A percentile compares a stretch with the other conserved stretches of the same genome.
phyloP scores from a whole-genome alignment of 1,140 invertebrate genomes.

The Rhyacophila brunnea region DNA sequence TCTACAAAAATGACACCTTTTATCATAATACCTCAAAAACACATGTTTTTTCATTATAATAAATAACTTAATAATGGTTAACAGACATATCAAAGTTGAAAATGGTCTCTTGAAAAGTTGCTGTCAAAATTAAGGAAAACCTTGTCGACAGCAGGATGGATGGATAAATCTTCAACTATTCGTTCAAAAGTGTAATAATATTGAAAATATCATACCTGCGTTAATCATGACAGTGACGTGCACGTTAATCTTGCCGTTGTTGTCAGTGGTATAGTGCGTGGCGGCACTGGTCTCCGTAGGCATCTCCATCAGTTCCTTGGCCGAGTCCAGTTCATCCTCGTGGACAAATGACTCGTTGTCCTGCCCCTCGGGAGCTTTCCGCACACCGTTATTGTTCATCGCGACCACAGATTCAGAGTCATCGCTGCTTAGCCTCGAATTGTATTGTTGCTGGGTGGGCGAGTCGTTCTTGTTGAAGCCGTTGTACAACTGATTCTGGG shows the following conservation, averaged over 20 bases:
- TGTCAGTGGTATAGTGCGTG: slow-evolving; percentile 67
- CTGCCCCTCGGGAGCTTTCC: slow-evolving; percentile 74
- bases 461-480: slow-evolving; percentile 8
- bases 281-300: slow-evolving; percentile 49
- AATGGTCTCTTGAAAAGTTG: too few relatives aligned
- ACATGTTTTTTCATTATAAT: too few relatives aligned
- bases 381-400: slow-evolving; percentile 43
- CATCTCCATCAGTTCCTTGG: slow-evolving; percentile 49
- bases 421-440: slow-evolving; percentile 7
- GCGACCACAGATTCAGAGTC: slow-evolving; percentile 32
- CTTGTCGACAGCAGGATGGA: too few relatives aligned
- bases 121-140: too few relatives aligned
- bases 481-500: slow-evolving; percentile 8
- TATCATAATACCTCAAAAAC: too few relatives aligned
- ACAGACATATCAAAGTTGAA: too few relatives aligned
- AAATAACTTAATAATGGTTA: too few relatives aligned
- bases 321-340: slow-evolving; percentile 60
- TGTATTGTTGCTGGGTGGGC: slow-evolving; percentile 5
- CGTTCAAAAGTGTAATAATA: too few relatives aligned
- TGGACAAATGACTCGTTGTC: slow-evolving; percentile 67
- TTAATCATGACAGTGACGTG: slow-evolving; percentile 77
- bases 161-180: too few relatives aligned
- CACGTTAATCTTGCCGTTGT: slow-evolving; percentile 87
- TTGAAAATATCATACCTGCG: slow-evolving; percentile 63
- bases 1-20: too few relatives aligned